These are phyloP conservation scores for Tachycineta bicolor DNA, from an alignment of 2,113 vertebrate species.

Conservation along the genomic window DNA sequence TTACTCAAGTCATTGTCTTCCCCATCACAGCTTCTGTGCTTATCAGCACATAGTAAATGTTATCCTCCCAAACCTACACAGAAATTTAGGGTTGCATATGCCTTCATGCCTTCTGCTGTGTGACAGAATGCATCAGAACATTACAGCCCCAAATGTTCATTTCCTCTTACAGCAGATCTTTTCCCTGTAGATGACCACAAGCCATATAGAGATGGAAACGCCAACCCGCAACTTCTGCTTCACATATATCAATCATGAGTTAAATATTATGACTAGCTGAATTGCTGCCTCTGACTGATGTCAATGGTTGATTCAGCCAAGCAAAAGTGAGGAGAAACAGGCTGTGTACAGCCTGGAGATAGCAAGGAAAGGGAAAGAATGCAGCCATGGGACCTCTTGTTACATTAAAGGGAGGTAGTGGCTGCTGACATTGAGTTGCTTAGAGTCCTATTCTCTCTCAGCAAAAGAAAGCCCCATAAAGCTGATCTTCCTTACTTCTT, in stretches of 20 bases:
- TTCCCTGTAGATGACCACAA: not conserved
- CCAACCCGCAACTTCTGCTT: not conserved
- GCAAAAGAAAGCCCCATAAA: not conserved
- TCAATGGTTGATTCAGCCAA: not conserved
- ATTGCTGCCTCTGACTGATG: not conserved
- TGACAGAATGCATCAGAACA: not conserved
- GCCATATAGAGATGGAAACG: not conserved
- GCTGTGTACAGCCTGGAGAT: not conserved
- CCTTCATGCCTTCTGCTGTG: not conserved
- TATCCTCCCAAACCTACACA: not conserved
- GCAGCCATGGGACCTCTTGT: not conserved
- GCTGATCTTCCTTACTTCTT: not conserved
- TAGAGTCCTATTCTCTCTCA: not conserved
- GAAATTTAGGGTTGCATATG: not conserved
- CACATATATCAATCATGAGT: not conserved
- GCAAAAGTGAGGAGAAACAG: not conserved
- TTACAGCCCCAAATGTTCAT: not conserved
- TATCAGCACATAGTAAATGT: not conserved
- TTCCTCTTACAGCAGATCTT: not conserved
- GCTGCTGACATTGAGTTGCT: not conserved
- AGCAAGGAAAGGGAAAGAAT: not conserved
- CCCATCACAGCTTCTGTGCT: not conserved
- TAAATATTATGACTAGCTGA: slow-evolving; percentile 15
- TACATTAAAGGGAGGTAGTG: not conserved
- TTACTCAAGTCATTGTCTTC: rapidly evolving